Percentiles rank a stretch among this genome's conserved stretches.
Evolutionary conservation across 2,888 invertebrate species (phyloP).

Genomic region (Zele albiditarsus): DNA sequence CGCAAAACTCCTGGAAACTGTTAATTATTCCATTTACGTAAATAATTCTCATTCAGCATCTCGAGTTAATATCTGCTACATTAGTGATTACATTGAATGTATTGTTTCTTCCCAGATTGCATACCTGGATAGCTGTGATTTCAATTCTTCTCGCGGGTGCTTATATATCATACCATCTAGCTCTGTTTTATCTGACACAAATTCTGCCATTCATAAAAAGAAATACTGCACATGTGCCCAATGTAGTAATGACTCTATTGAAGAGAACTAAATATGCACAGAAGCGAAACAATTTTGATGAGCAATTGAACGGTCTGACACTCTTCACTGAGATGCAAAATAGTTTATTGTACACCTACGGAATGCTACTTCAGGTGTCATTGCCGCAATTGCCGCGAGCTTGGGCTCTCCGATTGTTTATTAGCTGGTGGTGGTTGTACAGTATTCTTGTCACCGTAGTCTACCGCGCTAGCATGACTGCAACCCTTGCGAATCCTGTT

Average conservation of each 20-base stretch:
- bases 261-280: conserved; percentile 40
- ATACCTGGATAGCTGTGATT: conserved; percentile 85
- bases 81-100: neutral
- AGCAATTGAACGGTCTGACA: conserved; percentile 75
- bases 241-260: conserved; percentile 1
- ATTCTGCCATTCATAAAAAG: conserved; percentile 44
- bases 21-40: conserved; percentile 87
- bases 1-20: conserved; percentile 89
- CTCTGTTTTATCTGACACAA: conserved; percentile 75
- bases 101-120: conserved; percentile 73
- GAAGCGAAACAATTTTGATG: conserved; percentile 5
- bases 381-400: conserved; percentile 84
- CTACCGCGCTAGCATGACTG: conserved; percentile 89
- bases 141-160: conserved; percentile 80
- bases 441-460: conserved; percentile 86
- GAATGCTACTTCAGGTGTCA: conserved; percentile 87
- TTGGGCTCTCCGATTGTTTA: conserved; percentile 86
- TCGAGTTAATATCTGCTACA: neutral
- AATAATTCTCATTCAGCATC: conserved; percentile 52
- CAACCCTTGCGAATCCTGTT: conserved; percentile 85
- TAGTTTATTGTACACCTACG: conserved; percentile 85
- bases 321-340: conserved; percentile 83
- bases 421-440: conserved; percentile 92
- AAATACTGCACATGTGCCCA: neutral
- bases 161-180: conserved; percentile 79